A percentile compares a stretch with the other conserved stretches of the same genome.
These are phyloP conservation scores for Oasisia sp. DNA, from an alignment of 2,888 invertebrate species.

Conservation along the genomic window DNA sequence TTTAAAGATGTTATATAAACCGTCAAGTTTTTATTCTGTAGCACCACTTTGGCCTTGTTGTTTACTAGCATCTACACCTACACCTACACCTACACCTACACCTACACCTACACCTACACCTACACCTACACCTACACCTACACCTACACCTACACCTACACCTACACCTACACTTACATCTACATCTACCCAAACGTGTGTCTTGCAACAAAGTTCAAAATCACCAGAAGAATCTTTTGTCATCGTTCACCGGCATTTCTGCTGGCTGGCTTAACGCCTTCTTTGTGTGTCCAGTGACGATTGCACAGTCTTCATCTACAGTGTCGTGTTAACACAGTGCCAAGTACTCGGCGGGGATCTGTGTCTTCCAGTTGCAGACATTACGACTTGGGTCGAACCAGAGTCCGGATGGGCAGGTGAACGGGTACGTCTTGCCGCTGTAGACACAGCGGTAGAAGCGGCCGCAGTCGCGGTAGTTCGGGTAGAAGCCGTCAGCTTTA, in stretches of 20 bases:
- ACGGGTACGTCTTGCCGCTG: background rate
- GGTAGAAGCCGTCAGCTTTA: conserved; percentile 25
- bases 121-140: too few relatives aligned
- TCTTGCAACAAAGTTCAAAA: background rate
- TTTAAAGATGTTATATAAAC: background rate
- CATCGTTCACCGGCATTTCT: background rate
- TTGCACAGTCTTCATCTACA: background rate
- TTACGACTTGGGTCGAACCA: conserved; percentile 22
- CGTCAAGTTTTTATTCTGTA: background rate
- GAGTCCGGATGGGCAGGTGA: background rate
- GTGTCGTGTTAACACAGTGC: background rate
- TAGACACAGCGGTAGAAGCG: conserved; percentile 26
- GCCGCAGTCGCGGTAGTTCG: background rate
- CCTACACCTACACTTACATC: background rate
- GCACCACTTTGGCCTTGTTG: background rate
- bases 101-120: too few relatives aligned
- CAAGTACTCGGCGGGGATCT: background rate
- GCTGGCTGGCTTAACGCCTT: background rate
- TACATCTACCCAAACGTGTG: background rate
- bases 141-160: too few relatives aligned
- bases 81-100: too few relatives aligned
- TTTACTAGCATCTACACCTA: background rate
- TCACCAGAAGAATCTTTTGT: background rate
- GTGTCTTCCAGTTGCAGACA: conserved; percentile 25
- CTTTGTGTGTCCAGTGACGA: background rate